Conservation (phyloP, 2,888 invertebrate species). For the Sicus ferrugineus region DNA sequence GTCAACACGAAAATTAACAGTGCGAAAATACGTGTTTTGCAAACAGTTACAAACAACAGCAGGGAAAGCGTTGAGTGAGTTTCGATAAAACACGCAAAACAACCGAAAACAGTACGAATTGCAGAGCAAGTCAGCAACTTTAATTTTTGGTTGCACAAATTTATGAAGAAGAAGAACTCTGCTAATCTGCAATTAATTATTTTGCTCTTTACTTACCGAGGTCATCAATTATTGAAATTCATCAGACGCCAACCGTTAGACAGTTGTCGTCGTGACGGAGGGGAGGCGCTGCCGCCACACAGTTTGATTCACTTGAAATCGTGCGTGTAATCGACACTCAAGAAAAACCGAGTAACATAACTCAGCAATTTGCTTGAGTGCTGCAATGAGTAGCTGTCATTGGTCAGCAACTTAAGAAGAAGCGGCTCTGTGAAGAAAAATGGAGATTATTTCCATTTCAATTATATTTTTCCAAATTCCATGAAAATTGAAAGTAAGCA, state of each 20-base stretch:
- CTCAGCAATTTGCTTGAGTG: too few relatives aligned
- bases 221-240: conserved; percentile 36
- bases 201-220: conserved; percentile 32
- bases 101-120: background rate
- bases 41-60: conserved; percentile 1
- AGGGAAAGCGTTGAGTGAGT: conserved; percentile 1
- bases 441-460: too few relatives aligned
- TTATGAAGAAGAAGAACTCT: background rate
- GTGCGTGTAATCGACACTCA: conserved; percentile 2
- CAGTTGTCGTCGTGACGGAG: background rate
- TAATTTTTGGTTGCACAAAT: background rate
- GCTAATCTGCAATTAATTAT: conserved; percentile 18
- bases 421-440: too few relatives aligned
- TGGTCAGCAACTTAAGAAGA: too few relatives aligned
- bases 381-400: too few relatives aligned
- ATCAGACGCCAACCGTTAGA: conserved; percentile 32
- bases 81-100: background rate
- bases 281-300: background rate
- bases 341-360: conserved; percentile 1
- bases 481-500: too few relatives aligned
- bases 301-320: background rate
- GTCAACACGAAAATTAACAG: conserved; percentile 30
- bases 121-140: background rate
- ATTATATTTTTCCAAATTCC: too few relatives aligned
- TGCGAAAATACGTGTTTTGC: conserved; percentile 15